A percentile compares a stretch with the other conserved stretches of the same genome.
These are phyloP conservation scores for Todiramphus saurophagus DNA, from an alignment of 2,113 vertebrate genomes.

Conservation along the genomic window DNA sequence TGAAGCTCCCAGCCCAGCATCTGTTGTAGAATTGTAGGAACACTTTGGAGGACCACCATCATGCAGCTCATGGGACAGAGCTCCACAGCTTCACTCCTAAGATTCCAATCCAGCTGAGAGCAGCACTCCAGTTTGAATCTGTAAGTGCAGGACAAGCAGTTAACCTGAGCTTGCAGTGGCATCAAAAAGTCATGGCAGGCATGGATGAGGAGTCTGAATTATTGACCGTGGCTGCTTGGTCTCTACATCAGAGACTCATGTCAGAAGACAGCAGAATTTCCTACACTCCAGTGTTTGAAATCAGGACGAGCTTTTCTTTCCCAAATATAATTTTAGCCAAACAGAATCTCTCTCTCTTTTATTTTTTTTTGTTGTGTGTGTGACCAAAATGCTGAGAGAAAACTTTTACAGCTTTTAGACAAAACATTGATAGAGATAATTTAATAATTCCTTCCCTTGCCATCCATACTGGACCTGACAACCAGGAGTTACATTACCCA, in stretches of 20 bases:
- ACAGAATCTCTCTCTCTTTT: neutral
- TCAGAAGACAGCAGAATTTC: neutral
- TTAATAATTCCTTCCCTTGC: neutral
- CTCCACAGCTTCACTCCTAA: neutral
- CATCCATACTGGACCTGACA: neutral
- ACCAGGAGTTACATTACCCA: neutral
- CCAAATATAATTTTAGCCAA: neutral
- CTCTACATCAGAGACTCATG: neutral
- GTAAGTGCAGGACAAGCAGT: neutral
- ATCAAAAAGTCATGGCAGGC: neutral
- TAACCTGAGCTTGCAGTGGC: neutral
- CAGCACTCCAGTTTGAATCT: neutral
- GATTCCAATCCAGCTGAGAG: neutral
- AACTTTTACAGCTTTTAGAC: neutral
- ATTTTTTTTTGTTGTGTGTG: neutral
- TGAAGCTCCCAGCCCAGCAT: neutral
- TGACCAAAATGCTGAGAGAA: neutral
- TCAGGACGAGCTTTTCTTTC: neutral
- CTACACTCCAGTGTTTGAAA: neutral
- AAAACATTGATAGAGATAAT: neutral
- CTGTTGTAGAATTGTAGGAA: neutral
- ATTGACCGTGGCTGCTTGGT: neutral
- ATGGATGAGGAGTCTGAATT: neutral
- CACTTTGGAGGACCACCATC: neutral
- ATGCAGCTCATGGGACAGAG: accelerated